Evolutionary conservation across 2,113 vertebrate species (phyloP).

Genomic region (Rafetus swinhoei): DNA sequence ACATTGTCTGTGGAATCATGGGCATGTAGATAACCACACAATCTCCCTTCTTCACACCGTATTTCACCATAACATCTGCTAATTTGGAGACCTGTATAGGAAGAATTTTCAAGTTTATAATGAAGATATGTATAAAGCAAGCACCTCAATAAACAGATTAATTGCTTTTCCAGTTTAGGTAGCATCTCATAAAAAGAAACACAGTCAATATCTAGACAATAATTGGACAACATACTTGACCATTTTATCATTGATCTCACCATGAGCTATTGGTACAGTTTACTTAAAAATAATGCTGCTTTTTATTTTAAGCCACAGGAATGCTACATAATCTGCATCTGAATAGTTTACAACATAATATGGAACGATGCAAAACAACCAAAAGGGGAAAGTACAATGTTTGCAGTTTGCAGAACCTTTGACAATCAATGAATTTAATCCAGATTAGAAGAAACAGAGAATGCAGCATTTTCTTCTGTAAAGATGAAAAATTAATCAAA

Average conservation of each 20-base stretch:
- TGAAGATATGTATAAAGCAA: neutral
- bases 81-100: conserved; percentile 89
- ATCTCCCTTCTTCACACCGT: conserved; percentile 90
- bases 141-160: neutral
- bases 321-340: neutral
- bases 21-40: conserved; percentile 98
- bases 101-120: conserved; percentile 28
- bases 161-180: neutral
- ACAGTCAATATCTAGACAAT: neutral
- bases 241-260: neutral
- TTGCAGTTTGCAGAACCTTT: too few species aligned
- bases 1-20: conserved; percentile 96
- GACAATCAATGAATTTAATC: neutral
- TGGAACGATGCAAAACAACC: too few species aligned
- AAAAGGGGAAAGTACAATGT: too few species aligned
- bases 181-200: neutral
- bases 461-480: neutral
- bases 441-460: neutral
- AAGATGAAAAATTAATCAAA: neutral
- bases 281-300: neutral
- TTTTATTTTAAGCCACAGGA: neutral
- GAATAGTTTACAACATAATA: too few species aligned
- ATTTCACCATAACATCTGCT: conserved; percentile 89
- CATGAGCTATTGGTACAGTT: neutral
- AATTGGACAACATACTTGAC: neutral